Evolutionary conservation across 2,113 vertebrate species (phyloP).

Genomic region (Crotalus tigris): DNA sequence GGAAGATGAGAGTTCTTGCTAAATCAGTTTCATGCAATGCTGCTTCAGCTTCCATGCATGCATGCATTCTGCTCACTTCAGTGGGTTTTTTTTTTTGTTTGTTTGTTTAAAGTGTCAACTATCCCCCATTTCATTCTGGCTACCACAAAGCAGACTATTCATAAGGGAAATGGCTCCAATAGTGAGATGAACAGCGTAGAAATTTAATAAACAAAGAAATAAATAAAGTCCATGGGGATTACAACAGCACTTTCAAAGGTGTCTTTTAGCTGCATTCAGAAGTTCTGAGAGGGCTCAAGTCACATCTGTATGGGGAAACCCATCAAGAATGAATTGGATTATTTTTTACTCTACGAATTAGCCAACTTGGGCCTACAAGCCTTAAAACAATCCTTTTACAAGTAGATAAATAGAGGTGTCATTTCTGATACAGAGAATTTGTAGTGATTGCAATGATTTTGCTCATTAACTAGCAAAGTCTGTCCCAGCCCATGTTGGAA

Average conservation of each 20-base stretch:
- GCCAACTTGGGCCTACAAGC: background rate
- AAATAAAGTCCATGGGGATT: background rate
- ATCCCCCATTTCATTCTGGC: background rate
- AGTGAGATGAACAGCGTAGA: background rate
- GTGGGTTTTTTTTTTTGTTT: too few species aligned
- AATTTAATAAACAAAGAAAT: background rate
- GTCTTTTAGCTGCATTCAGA: background rate
- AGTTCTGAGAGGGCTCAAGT: background rate
- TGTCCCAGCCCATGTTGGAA: background rate
- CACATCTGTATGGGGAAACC: background rate
- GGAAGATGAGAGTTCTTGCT: background rate
- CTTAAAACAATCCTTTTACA: background rate
- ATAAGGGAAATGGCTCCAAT: background rate
- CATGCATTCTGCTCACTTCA: background rate
- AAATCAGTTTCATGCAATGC: background rate
- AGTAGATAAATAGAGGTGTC: background rate
- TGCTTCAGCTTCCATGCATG: background rate
- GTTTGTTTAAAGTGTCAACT: background rate
- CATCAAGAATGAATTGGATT: background rate
- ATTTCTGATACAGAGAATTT: background rate
- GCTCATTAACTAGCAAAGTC: background rate
- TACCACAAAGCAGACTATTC: background rate
- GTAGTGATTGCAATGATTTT: background rate
- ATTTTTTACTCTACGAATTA: background rate
- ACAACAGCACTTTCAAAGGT: background rate